Evolutionary conservation across 2,113 vertebrate genomes (phyloP).

Genomic region (Saccopteryx leptura): DNA sequence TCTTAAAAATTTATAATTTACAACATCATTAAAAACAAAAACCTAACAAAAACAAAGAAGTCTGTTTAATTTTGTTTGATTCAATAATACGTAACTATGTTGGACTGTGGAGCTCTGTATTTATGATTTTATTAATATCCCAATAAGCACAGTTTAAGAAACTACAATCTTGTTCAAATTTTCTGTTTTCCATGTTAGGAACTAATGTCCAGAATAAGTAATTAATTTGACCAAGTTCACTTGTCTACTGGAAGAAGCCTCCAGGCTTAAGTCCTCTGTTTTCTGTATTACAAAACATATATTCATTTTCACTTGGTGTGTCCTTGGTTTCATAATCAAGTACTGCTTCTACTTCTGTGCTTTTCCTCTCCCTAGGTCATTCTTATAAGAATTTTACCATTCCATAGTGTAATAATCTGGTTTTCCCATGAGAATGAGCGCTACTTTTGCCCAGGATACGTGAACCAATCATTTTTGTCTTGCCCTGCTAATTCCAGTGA

Average conservation of each 20-base stretch:
- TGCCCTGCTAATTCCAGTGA: constrained; percentile 5
- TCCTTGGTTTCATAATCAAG: not conserved
- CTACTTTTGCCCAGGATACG: not conserved
- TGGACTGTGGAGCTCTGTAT: not conserved
- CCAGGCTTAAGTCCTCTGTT: not conserved
- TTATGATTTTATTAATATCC: not conserved
- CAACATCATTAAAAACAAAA: constrained; percentile 24
- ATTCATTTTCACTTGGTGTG: not conserved
- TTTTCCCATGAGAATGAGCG: not conserved
- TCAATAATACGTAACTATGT: constrained; percentile 5
- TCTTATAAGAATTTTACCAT: not conserved
- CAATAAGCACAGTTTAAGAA: not conserved
- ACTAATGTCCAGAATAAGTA: constrained; percentile 14
- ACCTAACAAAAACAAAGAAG: not conserved
- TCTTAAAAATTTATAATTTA: constrained; percentile 8
- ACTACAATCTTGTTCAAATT: not conserved
- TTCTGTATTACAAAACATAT: constrained; percentile 28
- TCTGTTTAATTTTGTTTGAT: not conserved
- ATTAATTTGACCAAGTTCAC: not conserved
- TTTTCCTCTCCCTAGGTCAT: not conserved
- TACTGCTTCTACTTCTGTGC: constrained; percentile 20
- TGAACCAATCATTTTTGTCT: constrained; percentile 15
- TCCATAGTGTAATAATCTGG: not conserved
- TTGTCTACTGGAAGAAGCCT: not conserved
- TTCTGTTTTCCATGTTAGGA: constrained; percentile 53